Base-by-base conservation (phyloP, 2,113 vertebrate genomes). In the Phyllopteryx taeniolatus region DNA sequence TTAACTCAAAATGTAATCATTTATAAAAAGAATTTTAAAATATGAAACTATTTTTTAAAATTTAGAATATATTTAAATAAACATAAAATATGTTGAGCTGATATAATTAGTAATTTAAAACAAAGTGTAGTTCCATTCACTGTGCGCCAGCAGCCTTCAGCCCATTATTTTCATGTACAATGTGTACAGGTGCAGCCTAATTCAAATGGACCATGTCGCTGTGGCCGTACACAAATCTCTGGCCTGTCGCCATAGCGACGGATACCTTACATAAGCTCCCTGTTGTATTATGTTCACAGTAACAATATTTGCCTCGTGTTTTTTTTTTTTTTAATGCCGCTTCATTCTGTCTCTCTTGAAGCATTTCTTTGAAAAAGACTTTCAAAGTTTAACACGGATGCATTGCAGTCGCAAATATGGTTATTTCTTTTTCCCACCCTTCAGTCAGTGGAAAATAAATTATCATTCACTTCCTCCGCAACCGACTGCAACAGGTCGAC, bases 121-220 rank as follows among this genome's bases (percentile, higher is more conserved):
- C 6, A 14, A 56, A 22, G 20, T 14, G 14, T 56, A 19, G 20
- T 56, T 22, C n/a, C n/a, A 22, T 56, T 56, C 20, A 42, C 8
- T 39, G n/a, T 67, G 46, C 27, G 15, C 76, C 77, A 77, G 71
- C 71, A 69, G 64, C 82, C 86, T 82, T 85, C 72, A 39, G 68
- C 86, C 87, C 86, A 84, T 90, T 90, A 89, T 92, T 91, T 86
- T 83, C 78, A 76, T 87, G 86, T 72, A 85, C 91, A 91, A 91
- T 92, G 88, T 85, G 74, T 91, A 92, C 92, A 94, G 92, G 92
- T 93, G 92, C 91, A 92, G 90, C 88, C 89, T 92, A 90, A 93
- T 92, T 93, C 92, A 91, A 91, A 91, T 92, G 89, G 84, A 91
- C 90, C 90, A 92, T 73, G 83, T 91, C 91, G 82, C 90, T 83